Evolutionary conservation across 1,140 invertebrate species (phyloP), one percentile per base, ranked within the genome.

Genomic region (Eupristina koningsbergeri): DNA sequence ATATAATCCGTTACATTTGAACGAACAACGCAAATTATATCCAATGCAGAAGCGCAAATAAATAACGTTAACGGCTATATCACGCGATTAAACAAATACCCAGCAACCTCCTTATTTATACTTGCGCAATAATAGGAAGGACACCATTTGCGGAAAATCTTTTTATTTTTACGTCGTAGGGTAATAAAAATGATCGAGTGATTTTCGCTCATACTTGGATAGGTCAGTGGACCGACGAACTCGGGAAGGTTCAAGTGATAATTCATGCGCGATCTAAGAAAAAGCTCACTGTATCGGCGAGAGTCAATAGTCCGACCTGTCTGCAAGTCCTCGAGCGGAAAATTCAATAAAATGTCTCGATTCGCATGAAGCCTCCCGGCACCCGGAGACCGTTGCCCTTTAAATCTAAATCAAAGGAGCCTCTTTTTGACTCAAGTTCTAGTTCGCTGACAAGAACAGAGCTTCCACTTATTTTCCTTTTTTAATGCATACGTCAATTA

Each of bases 261-360:
- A 89, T 90, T 90, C 89, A 88, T 88, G 89, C 88, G 86, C 86
- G 77, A 85, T 85, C 86, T 87, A 84, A 86, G 86, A 88, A 88
- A 85, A 84, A 80, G 41, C 45, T 82, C 84, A 84, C 87, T 84
- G 82, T 88, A 89, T 89, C 88, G 89, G 88, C 86, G 78, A 67
- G 86, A 87, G 87, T 89, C 89, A 91, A 90, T 89, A 86, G 86
- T 74, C 81, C 80, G 80, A 87, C 86, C 90, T 91, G 90, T 91
- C 88, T 88, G 85, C 83, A 87, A 82, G 87, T 90, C 87, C 86
- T 88, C 85, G 86, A 85, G 86, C 89, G 86, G 89, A 89, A 91
- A 91, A 91, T 89, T 87, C 84, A 87, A 91, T 89, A 88, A 91
- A 91, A 89, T 89, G 84, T 87, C 86, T 80, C 86, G 87, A 89